Base-by-base conservation (phyloP, 2,113 vertebrate species). In the Pseudolaguvia tuberculata region DNA sequence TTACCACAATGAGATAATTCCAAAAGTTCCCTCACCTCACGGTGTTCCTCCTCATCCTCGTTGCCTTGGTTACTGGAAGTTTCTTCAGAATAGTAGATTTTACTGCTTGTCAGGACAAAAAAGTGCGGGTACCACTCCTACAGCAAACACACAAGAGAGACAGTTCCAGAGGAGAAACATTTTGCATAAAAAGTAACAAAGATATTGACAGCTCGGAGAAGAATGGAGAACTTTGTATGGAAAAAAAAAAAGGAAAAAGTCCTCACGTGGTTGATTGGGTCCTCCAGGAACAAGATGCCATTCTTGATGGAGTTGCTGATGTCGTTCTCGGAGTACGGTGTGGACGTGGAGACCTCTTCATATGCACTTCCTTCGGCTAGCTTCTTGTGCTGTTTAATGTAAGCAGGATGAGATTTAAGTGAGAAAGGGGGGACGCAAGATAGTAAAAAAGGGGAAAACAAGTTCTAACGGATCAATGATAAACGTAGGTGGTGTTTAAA, bases 291-390 rank as follows among this genome's bases (percentile, higher is more conserved):
- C 51, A 99, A 91, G 83, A 98, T 96, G 70, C 95, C 97, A 0
- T 99, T 99, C 89, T 97, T 99, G 87, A 99, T 96, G 71, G 97
- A 99, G 90, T 99, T 98, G 91, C 97, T 99, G 89, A 98, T 97
- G 84, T 98, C 97, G 0, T 97, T 98, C 87, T 99, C 97, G 0
- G 95, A 96, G 85, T 98, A 98, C 75, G 96, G 93, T 0, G 94
- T 92, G 0, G 96, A 94, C 0, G 92, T 92, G 42, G 95, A 96
- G 56, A 98, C 91, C 79, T 99, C 96, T 80, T 98, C 97, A 0
- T 98, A 98, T 62, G 96, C 93, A 14, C 96, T 98, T 83, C 96
- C 97, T 80, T 99, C 97, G 0, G 97, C 96, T 47, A 98, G 91
- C 86, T 99, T 99, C 91, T 99, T 98, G 91, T 99, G 96, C 97